phyloP scores from a whole-genome alignment of 2,888 invertebrate species.

The Abrostola tripartita region DNA sequence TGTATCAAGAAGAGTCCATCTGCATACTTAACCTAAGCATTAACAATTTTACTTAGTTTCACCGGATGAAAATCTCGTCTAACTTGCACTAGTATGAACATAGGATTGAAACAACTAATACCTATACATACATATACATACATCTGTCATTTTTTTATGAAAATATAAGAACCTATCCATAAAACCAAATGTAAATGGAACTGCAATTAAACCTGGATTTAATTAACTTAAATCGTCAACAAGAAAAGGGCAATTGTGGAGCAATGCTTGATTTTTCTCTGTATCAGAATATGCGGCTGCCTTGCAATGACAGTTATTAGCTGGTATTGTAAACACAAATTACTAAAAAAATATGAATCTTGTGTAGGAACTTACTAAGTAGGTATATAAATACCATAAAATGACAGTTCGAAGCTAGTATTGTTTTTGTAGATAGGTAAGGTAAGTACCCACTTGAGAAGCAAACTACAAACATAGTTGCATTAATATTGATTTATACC shows the following conservation, averaged over 20 bases:
- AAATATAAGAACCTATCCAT: no score
- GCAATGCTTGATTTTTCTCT: background rate
- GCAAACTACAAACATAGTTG: slow-evolving; percentile 64
- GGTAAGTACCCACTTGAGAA: slow-evolving; percentile 60
- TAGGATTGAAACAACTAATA: slow-evolving; percentile 32
- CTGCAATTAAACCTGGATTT: no score
- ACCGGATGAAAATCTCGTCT: slow-evolving; percentile 46
- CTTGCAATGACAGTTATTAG: background rate
- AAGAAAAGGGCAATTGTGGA: background rate
- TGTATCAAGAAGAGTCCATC: background rate
- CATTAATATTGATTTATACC: slow-evolving; percentile 74
- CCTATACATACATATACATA: no score
- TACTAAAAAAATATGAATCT: no score
- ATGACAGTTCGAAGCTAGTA: slow-evolving; percentile 1
- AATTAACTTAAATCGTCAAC: no score
- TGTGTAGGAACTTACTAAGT: no score
- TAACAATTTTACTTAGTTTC: slow-evolving; percentile 40
- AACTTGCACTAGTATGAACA: slow-evolving; percentile 23
- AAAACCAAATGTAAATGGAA: no score
- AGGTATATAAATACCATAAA: background rate
- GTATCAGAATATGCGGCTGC: background rate
- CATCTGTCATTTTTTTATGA: slow-evolving; percentile 19
- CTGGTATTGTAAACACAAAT: no score
- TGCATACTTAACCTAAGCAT: slow-evolving; percentile 29
- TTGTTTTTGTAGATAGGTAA: slow-evolving; percentile 5